These are phyloP conservation scores for Alces alces DNA, from an alignment of 2,113 vertebrate species.

Conservation along the genomic window DNA sequence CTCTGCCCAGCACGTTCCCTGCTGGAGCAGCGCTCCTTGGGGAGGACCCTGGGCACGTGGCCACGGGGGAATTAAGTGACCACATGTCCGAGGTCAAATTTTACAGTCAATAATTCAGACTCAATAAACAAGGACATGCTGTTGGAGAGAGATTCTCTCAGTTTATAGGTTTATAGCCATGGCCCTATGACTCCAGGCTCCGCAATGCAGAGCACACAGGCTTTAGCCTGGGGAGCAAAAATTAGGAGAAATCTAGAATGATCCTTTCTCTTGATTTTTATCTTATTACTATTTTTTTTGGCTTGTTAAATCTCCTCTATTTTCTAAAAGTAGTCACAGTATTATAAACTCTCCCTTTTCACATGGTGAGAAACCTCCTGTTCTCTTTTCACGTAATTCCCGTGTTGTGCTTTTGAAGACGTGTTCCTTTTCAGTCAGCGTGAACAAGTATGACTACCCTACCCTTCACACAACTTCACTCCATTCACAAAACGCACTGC, in stretches of 20 bases:
- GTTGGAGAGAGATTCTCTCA: not conserved
- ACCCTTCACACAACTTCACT: accelerated
- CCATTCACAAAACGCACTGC: accelerated
- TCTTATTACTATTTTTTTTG: not conserved
- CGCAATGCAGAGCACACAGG: accelerated
- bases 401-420: accelerated
- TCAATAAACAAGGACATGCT: accelerated
- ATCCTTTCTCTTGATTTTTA: not conserved
- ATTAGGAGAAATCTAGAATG: accelerated
- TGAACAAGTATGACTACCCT: accelerated
- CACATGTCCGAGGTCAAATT: not conserved
- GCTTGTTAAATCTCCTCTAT: not conserved
- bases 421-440: accelerated
- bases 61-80: accelerated
- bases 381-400: not conserved
- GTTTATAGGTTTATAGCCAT: accelerated
- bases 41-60: accelerated
- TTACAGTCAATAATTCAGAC: accelerated
- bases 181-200: too few relatives aligned
- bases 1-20: accelerated
- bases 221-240: accelerated
- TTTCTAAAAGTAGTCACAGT: not conserved
- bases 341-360: not conserved
- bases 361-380: accelerated
- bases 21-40: accelerated